Percentiles rank a stretch among this genome's conserved stretches.
These are phyloP conservation scores for Hymenopus coronatus DNA, from an alignment of 2,888 invertebrate species.

Conservation along the genomic window DNA sequence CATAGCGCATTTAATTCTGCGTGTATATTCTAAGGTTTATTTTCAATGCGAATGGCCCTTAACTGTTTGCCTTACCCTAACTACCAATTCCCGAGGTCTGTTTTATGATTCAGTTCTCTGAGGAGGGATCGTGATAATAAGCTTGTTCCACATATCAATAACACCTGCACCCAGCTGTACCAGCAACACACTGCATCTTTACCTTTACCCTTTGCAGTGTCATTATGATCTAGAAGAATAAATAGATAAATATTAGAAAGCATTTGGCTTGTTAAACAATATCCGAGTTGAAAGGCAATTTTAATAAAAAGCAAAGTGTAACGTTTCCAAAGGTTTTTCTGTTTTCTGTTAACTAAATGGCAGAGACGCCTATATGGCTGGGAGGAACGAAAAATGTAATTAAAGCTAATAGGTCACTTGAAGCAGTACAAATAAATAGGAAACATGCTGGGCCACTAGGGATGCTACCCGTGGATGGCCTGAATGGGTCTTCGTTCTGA, in stretches of 20 bases:
- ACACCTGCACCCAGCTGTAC: neutral
- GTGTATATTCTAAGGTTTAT: no score
- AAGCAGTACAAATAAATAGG: neutral
- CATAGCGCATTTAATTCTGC: no score
- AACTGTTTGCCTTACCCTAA: neutral
- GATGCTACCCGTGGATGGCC: neutral
- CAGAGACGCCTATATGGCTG: neutral
- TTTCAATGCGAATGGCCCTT: no score
- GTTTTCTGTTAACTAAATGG: neutral
- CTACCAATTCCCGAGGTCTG: no score
- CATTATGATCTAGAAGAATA: neutral
- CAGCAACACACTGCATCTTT: neutral
- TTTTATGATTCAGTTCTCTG: neutral
- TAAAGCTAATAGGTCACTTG: neutral
- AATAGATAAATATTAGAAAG: neutral
- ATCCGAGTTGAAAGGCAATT: neutral
- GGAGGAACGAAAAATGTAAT: neutral
- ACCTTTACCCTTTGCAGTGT: neutral
- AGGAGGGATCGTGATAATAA: no score
- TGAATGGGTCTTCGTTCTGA: no score
- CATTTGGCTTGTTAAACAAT: neutral
- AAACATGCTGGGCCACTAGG: neutral
- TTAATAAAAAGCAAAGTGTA: neutral
- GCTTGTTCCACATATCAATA: neutral
- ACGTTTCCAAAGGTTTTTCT: neutral